Evolutionary conservation across 2,113 vertebrate genomes (phyloP), one percentile per base, ranked within the genome.

Genomic region (Carassius auratus): DNA sequence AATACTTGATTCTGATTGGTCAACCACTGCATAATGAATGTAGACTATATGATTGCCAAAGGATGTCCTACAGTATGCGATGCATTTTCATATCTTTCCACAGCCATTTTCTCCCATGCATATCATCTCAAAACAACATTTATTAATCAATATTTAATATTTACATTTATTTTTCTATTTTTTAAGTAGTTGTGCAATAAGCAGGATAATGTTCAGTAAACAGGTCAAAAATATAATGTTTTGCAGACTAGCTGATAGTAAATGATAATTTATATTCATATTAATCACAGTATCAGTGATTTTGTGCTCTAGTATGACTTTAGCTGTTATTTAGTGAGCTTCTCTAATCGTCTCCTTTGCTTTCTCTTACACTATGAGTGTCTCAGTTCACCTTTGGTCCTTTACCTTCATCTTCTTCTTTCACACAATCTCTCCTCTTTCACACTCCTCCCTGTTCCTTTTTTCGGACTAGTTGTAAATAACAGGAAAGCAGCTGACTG

Each of bases 371-470:
- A 48, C 38, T 26, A 7, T 14, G 13, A 62, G 36, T 45, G 8
- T 79, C 15, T 30, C 5, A 69, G 61, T 8, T 83, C 42, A 83
- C 50, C 62, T 83, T 85, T 88, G 75, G 4, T 30, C 33, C 14
- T 81, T 57, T 14, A 64, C 42, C 26, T 36, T 68, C 15, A 12
- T 45, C 38, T 3, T 74, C 21, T 12, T 83, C 30, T 12, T 52
- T 83, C 64, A 33, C 42, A 57, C 55, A 59, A 42, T 48, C 57
- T 42, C 23, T 66, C n/a, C 0, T 81, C 38, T 12, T 45, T 64
- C 59, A 62, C 61, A 45, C 64, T 4, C 59, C 36, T 42, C 45
- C 73, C 38, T 7, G 19, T 45, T 15, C 17, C 33, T 77, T 61
- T 59, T 59, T 69, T 69, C 23, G 23, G 71, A 14, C 84, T 52